Evolutionary conservation across 1,140 invertebrate genomes (phyloP), one percentile per base, ranked within the genome.

Genomic region (Panonychus citri): DNA sequence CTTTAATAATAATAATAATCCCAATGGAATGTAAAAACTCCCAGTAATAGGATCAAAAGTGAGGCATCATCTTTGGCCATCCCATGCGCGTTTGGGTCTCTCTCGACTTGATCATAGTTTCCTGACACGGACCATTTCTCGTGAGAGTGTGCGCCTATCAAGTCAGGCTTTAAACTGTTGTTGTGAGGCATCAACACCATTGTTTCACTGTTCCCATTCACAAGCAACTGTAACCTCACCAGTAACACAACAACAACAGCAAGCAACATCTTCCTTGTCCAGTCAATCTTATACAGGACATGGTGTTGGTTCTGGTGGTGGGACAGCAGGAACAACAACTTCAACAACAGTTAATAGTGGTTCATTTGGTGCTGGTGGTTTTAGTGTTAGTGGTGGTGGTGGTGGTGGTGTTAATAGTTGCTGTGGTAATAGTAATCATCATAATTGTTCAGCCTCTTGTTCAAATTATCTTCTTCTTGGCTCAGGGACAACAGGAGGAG

Each of bases 61-160:
- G 27, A 60, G 58, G 58, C 57, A 48, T 52, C 63, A 64, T 58
- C 54, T 64, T 34, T 64, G 63, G 63, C 60, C 62, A 46, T 59
- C 61, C 43, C 61, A 64, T 59, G 58, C 61, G 59, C 58, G 63
- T 46, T 59, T 53, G 21, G 57, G 61, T 43, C 54, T 63, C 30
- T 59, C 62, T 15, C 62, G 61, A 37, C 57, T 64, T 24, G 63
- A 64, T 50, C 63, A 64, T 49, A 59, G 57, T 48, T 64, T 64
- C 51, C 59, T 64, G 12, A 64, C 63, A 3, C 56, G 60, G 42
- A 62, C 63, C 1, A 60, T 64, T 10, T 62, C 60, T 25, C 60
- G 63, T n/a, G 63, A 64, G 57, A 62, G 60, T 55, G 63, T 64
- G 53, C 34, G 61, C 25, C 39, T 58, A 19, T 58, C 55, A 24